A percentile compares a stretch with the other conserved stretches of the same genome.
Conservation (phyloP, 2,797 vertebrate species). For the Cyclopterus lumpus region DNA sequence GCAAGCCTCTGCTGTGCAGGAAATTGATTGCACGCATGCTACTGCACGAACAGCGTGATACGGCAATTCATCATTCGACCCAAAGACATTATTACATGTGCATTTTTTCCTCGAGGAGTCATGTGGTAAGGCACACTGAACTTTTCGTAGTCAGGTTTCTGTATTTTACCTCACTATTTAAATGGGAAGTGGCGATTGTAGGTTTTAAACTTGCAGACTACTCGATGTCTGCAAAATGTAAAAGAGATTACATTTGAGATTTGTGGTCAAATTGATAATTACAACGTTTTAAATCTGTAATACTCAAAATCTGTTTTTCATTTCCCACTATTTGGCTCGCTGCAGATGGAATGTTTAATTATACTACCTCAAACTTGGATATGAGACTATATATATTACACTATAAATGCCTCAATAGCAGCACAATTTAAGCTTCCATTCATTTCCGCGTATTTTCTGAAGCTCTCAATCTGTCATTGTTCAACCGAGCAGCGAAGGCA, state of each 20-base stretch:
- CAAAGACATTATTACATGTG: constrained; percentile 10
- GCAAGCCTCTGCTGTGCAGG: constrained; percentile 24
- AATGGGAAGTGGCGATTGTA: not conserved
- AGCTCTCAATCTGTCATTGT: constrained; percentile 8
- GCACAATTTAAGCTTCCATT: constrained; percentile 22
- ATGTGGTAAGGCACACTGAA: not conserved
- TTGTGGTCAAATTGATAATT: constrained; percentile 21
- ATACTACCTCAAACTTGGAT: constrained; percentile 22
- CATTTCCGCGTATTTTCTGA: constrained; percentile 14
- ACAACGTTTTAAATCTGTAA: constrained; percentile 2
- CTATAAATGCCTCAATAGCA: constrained; percentile 46
- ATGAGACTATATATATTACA: constrained; percentile 22
- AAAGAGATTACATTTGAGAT: not conserved
- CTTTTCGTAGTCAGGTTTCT: not conserved
- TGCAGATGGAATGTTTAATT: constrained; percentile 41
- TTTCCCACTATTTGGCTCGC: constrained; percentile 15
- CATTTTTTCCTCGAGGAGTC: not conserved
- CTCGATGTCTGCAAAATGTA: not conserved
- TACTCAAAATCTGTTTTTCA: constrained; percentile 23
- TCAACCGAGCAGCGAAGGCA: constrained; percentile 2
- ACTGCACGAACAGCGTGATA: constrained; percentile 13
- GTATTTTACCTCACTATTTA: not conserved
- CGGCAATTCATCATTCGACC: constrained; percentile 42
- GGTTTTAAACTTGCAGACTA: not conserved
- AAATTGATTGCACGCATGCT: constrained; percentile 35